Base-by-base conservation (phyloP, 2,113 vertebrate genomes). In the Phyllopteryx taeniolatus region DNA sequence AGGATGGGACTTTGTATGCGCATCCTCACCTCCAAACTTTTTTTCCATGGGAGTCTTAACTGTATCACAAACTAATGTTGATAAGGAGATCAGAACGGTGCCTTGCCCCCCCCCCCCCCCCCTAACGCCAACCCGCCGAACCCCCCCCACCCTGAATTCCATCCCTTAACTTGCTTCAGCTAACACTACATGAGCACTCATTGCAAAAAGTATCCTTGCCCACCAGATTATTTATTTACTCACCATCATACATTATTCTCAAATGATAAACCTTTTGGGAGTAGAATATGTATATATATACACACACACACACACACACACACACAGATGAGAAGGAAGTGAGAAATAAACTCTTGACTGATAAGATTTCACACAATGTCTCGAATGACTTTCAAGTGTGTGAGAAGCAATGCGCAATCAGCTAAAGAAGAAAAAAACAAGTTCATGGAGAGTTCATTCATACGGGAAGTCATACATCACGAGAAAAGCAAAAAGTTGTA, bases 161-260 rank as follows among this genome's bases (percentile, higher is more conserved):
- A 20, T 46, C 13, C 43, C 42, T 12, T 66, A 46, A 76, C 73
- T 77, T 76, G 74, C 84, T 82, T 67, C 86, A 70, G 20, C 39
- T 66, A 9, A 22, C 1, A 8, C 62, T n/a, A 65, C 62, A 11
- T n/a, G 19, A 44, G 19, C 42, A 75, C 75, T 83, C 83, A 86
- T 80, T 82, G 84, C 73, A 71, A 83, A 73, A 83, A 82, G 71
- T 76, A 86, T 80, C 74, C 76, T 73, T 76, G 80, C 85, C 80
- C 77, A 84, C 87, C 88, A 87, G 68, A 89, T 78, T 89, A 91
- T 92, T 93, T 91, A 93, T 91, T 92, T 89, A 91, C 84, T 89
- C 79, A 71, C 75, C 74, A 76, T 6, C 53, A 22, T 54, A 54
- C 53, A 54, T 13, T 17, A 19, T 60, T 44, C 20, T 31, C 22